phyloP scores from a whole-genome alignment of 2,113 vertebrate species.

The Phoxinus phoxinus region DNA sequence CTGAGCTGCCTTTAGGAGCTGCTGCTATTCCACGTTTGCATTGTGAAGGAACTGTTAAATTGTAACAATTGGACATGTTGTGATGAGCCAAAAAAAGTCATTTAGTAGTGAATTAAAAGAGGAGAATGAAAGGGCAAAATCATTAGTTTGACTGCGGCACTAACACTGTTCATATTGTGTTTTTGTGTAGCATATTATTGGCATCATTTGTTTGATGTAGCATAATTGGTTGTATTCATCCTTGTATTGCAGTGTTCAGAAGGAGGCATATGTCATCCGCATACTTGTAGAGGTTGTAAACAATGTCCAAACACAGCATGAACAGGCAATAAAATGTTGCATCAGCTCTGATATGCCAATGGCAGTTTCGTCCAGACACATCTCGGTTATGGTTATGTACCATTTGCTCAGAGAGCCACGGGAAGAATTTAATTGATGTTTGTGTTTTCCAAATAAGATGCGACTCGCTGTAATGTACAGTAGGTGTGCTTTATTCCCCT shows the following conservation, averaged over 20 bases:
- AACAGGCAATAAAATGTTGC: constrained; percentile 42
- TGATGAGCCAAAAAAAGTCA: neutral
- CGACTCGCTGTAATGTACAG: neutral
- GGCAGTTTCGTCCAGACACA: constrained; percentile 30
- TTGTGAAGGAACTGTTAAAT: neutral
- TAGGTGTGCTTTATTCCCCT: neutral
- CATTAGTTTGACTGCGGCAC: constrained; percentile 4
- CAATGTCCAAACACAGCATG: constrained; percentile 33
- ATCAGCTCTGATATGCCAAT: constrained; percentile 33
- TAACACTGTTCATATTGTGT: neutral
- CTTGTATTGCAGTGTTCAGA: neutral
- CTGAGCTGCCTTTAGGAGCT: constrained; percentile 14
- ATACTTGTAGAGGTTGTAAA: constrained; percentile 14
- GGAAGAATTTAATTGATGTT: constrained; percentile 40
- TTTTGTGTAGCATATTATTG: constrained; percentile 3
- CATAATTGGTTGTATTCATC: constrained; percentile 25
- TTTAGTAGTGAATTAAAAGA: neutral
- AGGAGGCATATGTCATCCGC: neutral
- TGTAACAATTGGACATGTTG: constrained; percentile 30
- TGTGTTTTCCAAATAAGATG: constrained; percentile 5
- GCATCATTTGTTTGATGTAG: constrained; percentile 25
- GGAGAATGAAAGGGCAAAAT: neutral
- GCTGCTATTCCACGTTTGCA: neutral
- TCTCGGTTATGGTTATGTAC: constrained; percentile 31
- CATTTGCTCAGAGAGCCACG: constrained; percentile 19